Base-by-base conservation (phyloP, 2,888 invertebrate genomes). In the Cerceris ruficornis region DNA sequence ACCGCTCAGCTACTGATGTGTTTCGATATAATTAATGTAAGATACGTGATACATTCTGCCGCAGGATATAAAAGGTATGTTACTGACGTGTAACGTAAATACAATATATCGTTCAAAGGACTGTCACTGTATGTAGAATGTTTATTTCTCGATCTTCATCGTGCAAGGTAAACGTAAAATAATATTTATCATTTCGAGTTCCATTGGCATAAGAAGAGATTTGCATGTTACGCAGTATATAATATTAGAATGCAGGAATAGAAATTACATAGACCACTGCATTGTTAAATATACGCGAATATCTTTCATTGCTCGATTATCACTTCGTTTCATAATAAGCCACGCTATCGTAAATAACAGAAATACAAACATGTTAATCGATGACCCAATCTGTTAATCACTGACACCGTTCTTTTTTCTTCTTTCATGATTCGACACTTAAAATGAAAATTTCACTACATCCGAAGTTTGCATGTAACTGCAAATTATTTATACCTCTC, bases 291-390 rank as follows among this genome's bases (percentile, higher is more conserved):
- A 11, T 15, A 17, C 13, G 7, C 17, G 13, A 59, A 14, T 15
- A 42, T 61, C 49, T 61, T 61, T 61, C 49, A 61, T 49, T 61
- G 15, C 61, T 61, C 49, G n/a, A 46, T 61, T 49, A 17, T 61
- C 61, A 61, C 49, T 61, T 61, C 8, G 28, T 17, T 5, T 49
- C 61, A 46, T 46, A 14, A 41, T 8, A 15, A 17, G 11, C 15
- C 49, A 49, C n/a, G n/a, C 59, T 59, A n/a, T 59, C 41, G 13
- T 41, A 59, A n/a, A 14, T 41, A 41, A 52, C 42, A 59, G 42
- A 59, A 13, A 13, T 42, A 15, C 13, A 52, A 7, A 8, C 8
- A 9, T n/a, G 54, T 54, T n/a, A 54, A 54, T 15, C 54, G 54
- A 46, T 11, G 46, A 46, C 11, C 46, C 11, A 11, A 11, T 46